A percentile compares a stretch with the other conserved stretches of the same genome.
phyloP scores from a whole-genome alignment of 1,140 invertebrate genomes.

The Euglossa dilemma region DNA sequence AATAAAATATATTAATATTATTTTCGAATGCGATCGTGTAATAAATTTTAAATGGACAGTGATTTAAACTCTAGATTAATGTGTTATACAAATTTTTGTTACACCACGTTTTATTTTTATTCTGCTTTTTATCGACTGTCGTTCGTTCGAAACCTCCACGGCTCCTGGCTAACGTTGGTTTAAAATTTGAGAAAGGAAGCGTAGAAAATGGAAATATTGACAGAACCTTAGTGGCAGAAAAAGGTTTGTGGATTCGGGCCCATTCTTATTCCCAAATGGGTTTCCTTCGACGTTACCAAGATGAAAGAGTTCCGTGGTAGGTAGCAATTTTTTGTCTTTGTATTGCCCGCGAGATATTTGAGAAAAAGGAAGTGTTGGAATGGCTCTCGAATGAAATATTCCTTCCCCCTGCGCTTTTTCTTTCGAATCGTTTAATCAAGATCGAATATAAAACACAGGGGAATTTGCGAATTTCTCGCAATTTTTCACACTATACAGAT shows the following conservation, averaged over 20 bases:
- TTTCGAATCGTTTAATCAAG: background rate
- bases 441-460: background rate
- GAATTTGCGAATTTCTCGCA: too few species aligned
- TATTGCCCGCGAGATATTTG: background rate
- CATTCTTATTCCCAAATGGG: background rate
- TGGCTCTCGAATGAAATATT: background rate
- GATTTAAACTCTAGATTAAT: background rate
- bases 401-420: too few species aligned
- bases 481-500: too few species aligned
- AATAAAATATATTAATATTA: too few species aligned
- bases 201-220: constrained; percentile 4
- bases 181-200: background rate
- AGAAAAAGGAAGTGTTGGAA: background rate
- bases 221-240: background rate
- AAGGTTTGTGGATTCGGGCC: background rate
- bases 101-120: background rate
- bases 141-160: too few species aligned
- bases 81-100: background rate
- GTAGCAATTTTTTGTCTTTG: background rate
- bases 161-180: background rate
- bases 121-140: background rate
- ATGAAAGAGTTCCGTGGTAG: background rate
- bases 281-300: background rate
- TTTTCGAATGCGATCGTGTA: too few species aligned
- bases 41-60: too few species aligned